Evolutionary conservation across 2,113 vertebrate genomes (phyloP), one percentile per base, ranked within the genome.

Genomic region (Chloropsis hardwickii): DNA sequence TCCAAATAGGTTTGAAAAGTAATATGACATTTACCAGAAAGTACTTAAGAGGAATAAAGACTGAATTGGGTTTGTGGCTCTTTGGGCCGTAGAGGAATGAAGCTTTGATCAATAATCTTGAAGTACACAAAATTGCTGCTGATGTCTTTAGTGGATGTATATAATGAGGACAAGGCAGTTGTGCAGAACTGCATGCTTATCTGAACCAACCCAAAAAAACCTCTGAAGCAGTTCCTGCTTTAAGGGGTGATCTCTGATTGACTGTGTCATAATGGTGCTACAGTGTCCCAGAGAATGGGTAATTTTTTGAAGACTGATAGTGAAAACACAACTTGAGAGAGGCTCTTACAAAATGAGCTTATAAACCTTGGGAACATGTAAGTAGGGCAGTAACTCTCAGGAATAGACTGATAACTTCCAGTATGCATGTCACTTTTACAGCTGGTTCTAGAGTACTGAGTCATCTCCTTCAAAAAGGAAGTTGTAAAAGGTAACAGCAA

Each of bases 61-160:
- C 33, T 60, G 22, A 80, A 56, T 27, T 53, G 47, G 9, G n/a
- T 73, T 70, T 24, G 8, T 53, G 74, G 42, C 57, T 93, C 6
- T 81, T 78, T 33, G 74, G 17, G 16, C 45, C 74, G 14, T 28
- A 61, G 66, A 80, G 45, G 58, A 90, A 82, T 40, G 48, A 88
- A 51, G 42, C 45, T 95, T 88, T 93, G 88, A 69, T 86, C 81
- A 65, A 12, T 82, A 76, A 56, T 66, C 45, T 69, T 61, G 31
- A 80, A 64, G n/a, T 27, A 61, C 18, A 5, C 45, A 60, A 64
- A 91, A 76, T 53, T 70, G 25, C 35, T 82, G 48, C 50, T 53
- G 67, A 29, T 4, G 1, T 62, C 69, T 86, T 70, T 28, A 72
- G 53, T 69, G 53, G 28, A 76, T 77, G 54, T 77, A 31, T 28